Conservation (phyloP, 1,140 invertebrate species). For the Tetragonula clypearis region DNA sequence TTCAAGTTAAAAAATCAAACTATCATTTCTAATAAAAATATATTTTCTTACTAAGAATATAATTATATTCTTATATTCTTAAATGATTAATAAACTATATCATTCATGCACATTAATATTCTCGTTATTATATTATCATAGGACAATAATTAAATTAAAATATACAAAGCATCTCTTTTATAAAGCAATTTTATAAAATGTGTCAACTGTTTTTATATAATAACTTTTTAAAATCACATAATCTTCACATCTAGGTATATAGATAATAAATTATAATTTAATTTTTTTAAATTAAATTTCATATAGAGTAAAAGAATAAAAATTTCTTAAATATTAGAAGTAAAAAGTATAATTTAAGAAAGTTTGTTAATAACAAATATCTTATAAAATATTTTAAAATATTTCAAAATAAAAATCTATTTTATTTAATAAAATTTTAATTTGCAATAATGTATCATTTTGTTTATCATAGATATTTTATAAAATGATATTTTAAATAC, state of each 20-base stretch:
- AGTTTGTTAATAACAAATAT: not conserved
- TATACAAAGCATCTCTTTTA: not conserved
- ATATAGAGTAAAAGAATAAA: not conserved
- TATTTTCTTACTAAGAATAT: slow-evolving; percentile 31
- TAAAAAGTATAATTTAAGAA: not conserved
- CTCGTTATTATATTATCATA: slow-evolving; percentile 3
- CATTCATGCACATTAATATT: slow-evolving; percentile 22
- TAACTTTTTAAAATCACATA: not conserved
- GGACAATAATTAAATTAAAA: slow-evolving; percentile 40
- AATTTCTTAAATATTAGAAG: not conserved
- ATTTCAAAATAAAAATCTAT: not conserved
- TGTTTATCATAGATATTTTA: slow-evolving; percentile 3
- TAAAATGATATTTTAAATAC: not conserved
- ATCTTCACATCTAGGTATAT: not conserved
- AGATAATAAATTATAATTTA: not conserved
- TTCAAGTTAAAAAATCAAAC: slow-evolving; percentile 6
- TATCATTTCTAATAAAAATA: slow-evolving; percentile 9
- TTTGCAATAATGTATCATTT: not conserved
- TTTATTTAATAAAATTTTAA: not conserved
- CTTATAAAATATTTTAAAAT: not conserved
- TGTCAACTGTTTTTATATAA: not conserved
- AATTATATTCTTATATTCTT: not conserved
- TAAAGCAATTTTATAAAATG: not conserved
- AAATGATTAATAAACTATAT: not conserved
- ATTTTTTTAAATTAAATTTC: not conserved